phyloP scores from a whole-genome alignment of 2,113 vertebrate genomes.

The Etheostoma cragini region DNA sequence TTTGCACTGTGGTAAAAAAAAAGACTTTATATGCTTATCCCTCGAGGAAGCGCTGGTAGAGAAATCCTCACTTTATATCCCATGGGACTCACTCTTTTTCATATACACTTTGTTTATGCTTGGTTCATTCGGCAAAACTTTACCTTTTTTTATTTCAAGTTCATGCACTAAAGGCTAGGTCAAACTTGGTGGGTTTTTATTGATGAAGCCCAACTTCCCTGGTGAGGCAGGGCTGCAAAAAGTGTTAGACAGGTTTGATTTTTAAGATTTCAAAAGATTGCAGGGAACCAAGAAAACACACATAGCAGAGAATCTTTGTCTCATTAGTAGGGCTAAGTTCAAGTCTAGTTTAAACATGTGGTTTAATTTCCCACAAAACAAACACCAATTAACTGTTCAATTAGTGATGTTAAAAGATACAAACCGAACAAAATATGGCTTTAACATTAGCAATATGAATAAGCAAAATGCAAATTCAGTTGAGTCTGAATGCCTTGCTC shows the following conservation, averaged over 20 bases:
- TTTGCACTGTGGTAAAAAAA: slow-evolving; percentile 22
- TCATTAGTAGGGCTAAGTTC: not conserved
- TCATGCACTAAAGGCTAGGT: not conserved
- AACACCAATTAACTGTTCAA: too few species aligned
- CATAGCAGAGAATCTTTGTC: not conserved
- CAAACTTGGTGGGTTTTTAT: not conserved
- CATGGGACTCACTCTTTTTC: slow-evolving; percentile 14
- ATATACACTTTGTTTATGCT: slow-evolving; percentile 32
- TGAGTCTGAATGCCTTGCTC: slow-evolving; percentile 17
- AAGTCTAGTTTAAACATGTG: not conserved
- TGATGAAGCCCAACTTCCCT: not conserved
- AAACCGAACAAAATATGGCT: not conserved
- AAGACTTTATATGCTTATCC: slow-evolving; percentile 42
- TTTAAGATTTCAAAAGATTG: not conserved
- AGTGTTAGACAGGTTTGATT: not conserved
- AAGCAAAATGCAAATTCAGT: not conserved
- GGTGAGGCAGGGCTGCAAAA: not conserved
- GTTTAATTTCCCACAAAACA: not conserved
- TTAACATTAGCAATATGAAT: not conserved
- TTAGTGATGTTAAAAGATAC: not conserved
- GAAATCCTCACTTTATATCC: slow-evolving; percentile 27
- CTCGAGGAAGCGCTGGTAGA: slow-evolving; percentile 39
- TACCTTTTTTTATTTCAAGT: not conserved
- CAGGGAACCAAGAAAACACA: not conserved
- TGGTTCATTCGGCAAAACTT: slow-evolving; percentile 4